Evolutionary conservation across 2,888 invertebrate genomes (phyloP).

Genomic region (Pristionchus entomophagus): DNA sequence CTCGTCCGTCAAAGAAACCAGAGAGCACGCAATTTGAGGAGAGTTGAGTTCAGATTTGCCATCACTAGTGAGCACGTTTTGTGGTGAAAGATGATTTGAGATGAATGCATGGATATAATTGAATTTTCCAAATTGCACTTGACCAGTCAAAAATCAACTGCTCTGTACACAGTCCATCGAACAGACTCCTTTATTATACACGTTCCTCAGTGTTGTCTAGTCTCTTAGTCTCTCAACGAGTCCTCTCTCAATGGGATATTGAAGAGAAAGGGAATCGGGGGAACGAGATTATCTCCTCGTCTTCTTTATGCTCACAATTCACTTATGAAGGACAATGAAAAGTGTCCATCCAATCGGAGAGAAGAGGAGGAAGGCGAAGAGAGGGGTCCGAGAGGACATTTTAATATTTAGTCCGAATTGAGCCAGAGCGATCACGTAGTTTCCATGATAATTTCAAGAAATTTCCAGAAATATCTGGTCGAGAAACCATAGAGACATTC

Average conservation of each 20-base stretch:
- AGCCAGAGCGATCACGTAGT: not conserved
- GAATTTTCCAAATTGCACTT: too few species aligned
- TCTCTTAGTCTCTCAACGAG: not conserved
- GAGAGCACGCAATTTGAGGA: too few species aligned
- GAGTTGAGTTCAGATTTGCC: too few species aligned
- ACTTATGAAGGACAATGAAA: conserved; percentile 46
- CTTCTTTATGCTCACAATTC: conserved; percentile 34
- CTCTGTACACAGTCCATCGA: too few species aligned
- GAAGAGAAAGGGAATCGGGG: not conserved
- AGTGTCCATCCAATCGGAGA: conserved; percentile 43
- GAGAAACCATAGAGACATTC: not conserved
- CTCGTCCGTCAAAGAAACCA: too few species aligned
- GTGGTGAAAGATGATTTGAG: too few species aligned
- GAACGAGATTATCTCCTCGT: conserved; percentile 44
- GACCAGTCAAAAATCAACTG: too few species aligned
- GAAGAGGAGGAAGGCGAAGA: not conserved
- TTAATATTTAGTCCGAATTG: too few species aligned
- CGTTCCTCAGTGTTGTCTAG: too few species aligned
- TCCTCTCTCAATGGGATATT: conserved; percentile 25
- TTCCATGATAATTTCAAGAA: not conserved
- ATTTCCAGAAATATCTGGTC: not conserved
- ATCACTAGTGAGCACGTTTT: too few species aligned
- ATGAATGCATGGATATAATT: too few species aligned
- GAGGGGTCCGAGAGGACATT: not conserved
- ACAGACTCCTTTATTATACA: too few species aligned